Evolutionary conservation across 2,113 vertebrate genomes (phyloP), one percentile per base, ranked within the genome.

Genomic region (Neodontobutis hainanensis): DNA sequence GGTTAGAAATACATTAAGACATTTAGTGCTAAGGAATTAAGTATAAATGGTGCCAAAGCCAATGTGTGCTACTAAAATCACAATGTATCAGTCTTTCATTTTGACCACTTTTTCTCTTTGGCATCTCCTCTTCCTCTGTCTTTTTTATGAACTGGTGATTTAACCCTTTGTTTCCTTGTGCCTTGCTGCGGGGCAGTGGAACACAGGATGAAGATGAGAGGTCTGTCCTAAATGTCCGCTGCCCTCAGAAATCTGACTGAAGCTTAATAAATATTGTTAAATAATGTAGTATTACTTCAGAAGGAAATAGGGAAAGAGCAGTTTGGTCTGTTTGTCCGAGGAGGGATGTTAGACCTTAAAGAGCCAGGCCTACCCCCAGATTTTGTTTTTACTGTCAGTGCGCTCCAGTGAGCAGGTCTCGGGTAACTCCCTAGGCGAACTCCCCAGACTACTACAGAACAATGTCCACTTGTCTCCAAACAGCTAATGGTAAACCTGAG

Each of bases 131-230:
- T 38, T 55, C 45, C 58, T 70, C 52, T 44, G 1, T 9, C 27
- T 68, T 84, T n/a, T 88, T 83, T 82, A 86, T 77, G 86, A 71
- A 75, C 81, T 85, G 90, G 89, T 91, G 93, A 79, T 88, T 90
- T 94, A 93, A 91, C 93, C 92, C 92, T 90, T 94, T 95, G 92
- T 94, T 83, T 94, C 88, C 92, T 92, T 93, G 86, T 92, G 94
- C 94, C 95, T 94, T 91, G 94, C 94, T 92, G 95, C 94, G 91
- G 86, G 93, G 93, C 95, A 97, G 96, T 92, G 93, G 94, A 92
- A 91, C 93, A 88, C 73, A 94, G 94, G 96, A 94, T 91, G 93
- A 95, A 92, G 92, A 94, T 71, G 89, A 94, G 94, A 97, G 96
- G 96, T 97, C 94, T 95, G 95, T 95, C 91, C 87, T 70, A 60